These are phyloP conservation scores for Lomographa bimaculata DNA, from an alignment of 2,888 invertebrate species.

Conservation along the genomic window DNA sequence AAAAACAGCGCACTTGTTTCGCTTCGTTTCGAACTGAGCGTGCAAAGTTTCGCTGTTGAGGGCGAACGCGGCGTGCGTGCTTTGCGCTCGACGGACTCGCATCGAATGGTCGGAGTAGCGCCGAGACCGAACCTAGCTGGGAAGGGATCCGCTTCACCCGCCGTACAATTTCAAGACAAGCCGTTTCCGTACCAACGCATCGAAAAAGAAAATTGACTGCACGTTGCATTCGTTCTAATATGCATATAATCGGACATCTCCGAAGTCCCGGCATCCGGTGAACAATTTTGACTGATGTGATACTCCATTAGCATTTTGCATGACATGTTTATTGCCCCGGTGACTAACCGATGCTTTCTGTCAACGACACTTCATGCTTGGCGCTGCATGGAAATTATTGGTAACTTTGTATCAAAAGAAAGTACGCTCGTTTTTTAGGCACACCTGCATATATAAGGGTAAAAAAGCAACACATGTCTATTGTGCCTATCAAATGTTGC, in stretches of 20 bases:
- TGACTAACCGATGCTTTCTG: conserved; percentile 22
- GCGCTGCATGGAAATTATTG: no score
- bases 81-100: conserved; percentile 55
- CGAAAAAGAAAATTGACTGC: conserved; percentile 57
- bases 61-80: conserved; percentile 58
- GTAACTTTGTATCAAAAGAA: no score
- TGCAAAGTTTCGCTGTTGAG: conserved; percentile 65
- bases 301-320: conserved; percentile 28
- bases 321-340: conserved; percentile 23
- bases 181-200: conserved; percentile 50
- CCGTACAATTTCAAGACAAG: conserved; percentile 27
- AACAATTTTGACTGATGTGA: conserved; percentile 22
- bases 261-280: conserved; percentile 58
- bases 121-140: no score
- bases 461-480: no score
- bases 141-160: conserved; percentile 23
- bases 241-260: conserved; percentile 65
- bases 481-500: no score
- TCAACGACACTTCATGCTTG: not conserved
- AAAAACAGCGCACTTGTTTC: conserved; percentile 70
- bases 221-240: conserved; percentile 59
- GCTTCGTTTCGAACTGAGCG: conserved; percentile 58
- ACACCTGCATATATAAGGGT: no score
- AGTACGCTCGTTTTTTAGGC: no score
- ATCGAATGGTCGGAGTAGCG: conserved; percentile 55